Base-by-base conservation (phyloP, 2,888 invertebrate species). In the Xanthorhoe designata region DNA sequence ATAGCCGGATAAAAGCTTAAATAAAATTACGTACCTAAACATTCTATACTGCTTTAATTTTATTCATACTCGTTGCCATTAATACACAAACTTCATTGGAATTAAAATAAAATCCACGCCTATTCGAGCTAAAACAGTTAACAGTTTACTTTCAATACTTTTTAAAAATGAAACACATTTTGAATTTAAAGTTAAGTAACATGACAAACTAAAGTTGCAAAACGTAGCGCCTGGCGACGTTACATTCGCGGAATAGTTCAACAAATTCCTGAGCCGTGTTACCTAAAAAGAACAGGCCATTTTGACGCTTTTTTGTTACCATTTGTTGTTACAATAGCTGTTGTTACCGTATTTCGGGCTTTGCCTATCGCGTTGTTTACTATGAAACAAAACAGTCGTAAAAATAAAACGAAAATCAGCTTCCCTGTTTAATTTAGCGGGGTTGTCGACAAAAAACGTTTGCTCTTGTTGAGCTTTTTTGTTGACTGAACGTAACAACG, bases 371-470 rank as follows among this genome's bases (percentile, higher is more conserved):
- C 78, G 80, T 81, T 81, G 79, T 74, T 75, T 78, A 78, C 80
- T 79, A 79, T 79, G 77, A 80, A 83, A 84, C 84, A 85, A 87
- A 89, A 85, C 82, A 79, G 81, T 67, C 69, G 72, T 69, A 78
- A 78, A 80, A 75, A 77, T 80, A 81, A 82, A 87, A 88, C 87
- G 83, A 87, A 90, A 90, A 89, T 89, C 86, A 84, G 86, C 88
- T 86, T 83, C 86, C 86, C 85, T 89, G 90, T 92, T 91, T 91
- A 91, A 92, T 92, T 92, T 92, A 89, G 90, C 90, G 86, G 84
- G 87, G 86, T 80, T 85, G 88, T 87, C 82, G 83, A 86, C 90
- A 91, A 92, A 91, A 91, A 92, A 86, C 85, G 85, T 82, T 83
- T 82, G 86, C 81, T 83, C 83, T 82, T 78, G 87, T 83, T 85